phyloP scores from a whole-genome alignment of 2,113 vertebrate species.

The Trogon surrucura region DNA sequence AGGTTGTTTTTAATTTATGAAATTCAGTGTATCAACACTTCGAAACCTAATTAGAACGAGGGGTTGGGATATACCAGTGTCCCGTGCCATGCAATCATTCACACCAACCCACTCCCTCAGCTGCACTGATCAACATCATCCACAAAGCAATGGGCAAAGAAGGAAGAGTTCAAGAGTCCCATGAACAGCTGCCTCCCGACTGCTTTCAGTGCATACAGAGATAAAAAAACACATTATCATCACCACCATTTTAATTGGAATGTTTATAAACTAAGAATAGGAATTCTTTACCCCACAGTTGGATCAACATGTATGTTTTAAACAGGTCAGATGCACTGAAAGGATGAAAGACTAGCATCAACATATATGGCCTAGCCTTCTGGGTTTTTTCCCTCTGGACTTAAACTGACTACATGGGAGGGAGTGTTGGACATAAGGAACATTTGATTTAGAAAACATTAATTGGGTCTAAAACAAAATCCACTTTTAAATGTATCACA shows the following conservation, averaged over 20 bases:
- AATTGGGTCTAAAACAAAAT: neutral
- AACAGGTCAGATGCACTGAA: neutral
- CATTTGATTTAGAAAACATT: neutral
- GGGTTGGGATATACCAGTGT: neutral
- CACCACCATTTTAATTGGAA: neutral
- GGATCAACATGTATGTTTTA: neutral
- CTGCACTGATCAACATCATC: neutral
- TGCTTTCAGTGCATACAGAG: neutral
- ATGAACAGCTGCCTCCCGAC: neutral
- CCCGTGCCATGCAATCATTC: neutral
- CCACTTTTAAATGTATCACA: fast-evolving
- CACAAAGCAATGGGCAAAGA: fast-evolving
- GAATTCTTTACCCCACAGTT: neutral
- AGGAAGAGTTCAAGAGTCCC: neutral
- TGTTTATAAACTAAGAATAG: neutral
- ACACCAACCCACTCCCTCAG: neutral
- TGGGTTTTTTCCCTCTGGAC: neutral
- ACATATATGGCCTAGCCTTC: neutral
- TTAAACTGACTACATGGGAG: neutral
- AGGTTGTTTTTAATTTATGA: neutral
- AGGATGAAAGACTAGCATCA: neutral
- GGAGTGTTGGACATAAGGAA: neutral
- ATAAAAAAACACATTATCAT: neutral
- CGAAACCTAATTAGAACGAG: neutral
- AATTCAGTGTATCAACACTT: neutral